Evolutionary conservation across 2,888 invertebrate genomes (phyloP).

Genomic region (Drosophila infuscata): DNA sequence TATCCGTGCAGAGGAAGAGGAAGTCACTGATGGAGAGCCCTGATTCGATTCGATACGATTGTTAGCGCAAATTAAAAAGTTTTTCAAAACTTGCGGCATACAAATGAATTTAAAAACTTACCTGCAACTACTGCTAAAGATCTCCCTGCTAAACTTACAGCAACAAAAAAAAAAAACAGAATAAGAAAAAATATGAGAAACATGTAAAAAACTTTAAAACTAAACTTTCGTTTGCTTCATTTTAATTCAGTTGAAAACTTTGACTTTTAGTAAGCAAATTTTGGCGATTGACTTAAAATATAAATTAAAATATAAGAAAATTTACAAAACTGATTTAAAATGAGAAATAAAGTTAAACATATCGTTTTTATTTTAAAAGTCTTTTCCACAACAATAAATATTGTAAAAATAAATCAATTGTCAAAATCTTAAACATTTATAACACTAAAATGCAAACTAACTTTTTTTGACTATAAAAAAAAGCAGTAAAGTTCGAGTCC

Average conservation of each 20-base stretch:
- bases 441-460: too few relatives aligned
- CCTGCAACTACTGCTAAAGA: slow-evolving; percentile 54
- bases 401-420: neutral
- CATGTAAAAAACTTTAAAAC: neutral
- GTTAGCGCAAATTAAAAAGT: slow-evolving; percentile 62
- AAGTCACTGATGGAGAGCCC: slow-evolving; percentile 41
- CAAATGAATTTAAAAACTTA: slow-evolving; percentile 59
- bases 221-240: neutral
- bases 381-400: neutral
- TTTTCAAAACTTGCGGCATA: slow-evolving; percentile 70
- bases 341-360: too few relatives aligned
- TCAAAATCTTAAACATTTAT: too few relatives aligned
- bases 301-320: neutral
- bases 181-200: neutral
- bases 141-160: neutral
- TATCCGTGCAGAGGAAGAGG: slow-evolving; percentile 25
- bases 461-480: too few relatives aligned
- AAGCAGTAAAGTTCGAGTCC: too few relatives aligned
- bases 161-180: neutral
- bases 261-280: neutral
- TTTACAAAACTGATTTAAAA: fast-evolving
- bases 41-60: slow-evolving; percentile 66
- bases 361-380: neutral
- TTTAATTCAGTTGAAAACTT: neutral
- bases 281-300: neutral